Conservation (phyloP, 2,113 vertebrate genomes). For the Podocnemis expansa region DNA sequence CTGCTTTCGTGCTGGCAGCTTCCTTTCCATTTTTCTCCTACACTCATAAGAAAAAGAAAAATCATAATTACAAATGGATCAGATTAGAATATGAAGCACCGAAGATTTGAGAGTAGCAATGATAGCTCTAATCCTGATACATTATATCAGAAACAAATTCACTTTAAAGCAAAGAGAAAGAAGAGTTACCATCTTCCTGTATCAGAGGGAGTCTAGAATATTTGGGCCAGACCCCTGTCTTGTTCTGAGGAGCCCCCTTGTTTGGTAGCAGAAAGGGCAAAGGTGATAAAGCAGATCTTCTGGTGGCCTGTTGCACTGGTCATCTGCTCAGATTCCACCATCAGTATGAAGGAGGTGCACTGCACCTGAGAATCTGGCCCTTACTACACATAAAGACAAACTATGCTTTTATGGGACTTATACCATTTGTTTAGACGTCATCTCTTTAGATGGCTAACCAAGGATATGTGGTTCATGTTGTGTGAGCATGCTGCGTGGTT, state of each 20-base stretch:
- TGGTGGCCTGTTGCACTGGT: not conserved
- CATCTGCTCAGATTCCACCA: rapidly evolving
- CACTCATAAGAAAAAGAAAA: slow-evolving; percentile 50
- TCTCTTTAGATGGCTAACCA: not conserved
- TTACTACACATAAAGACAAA: not conserved
- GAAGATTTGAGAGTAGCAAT: not conserved
- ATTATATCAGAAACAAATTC: not conserved
- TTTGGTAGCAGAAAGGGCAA: not conserved
- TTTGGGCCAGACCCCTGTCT: not conserved
- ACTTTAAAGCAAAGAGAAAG: rapidly evolving
- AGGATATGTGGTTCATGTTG: not conserved
- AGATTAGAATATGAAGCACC: not conserved
- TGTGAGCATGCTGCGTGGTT: not conserved
- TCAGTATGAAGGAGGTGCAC: rapidly evolving
- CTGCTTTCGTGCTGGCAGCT: slow-evolving; percentile 37
- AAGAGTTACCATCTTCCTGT: not conserved
- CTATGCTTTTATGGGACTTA: not conserved
- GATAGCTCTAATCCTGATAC: rapidly evolving
- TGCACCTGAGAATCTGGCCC: not conserved
- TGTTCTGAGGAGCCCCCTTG: not conserved
- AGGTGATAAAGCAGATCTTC: not conserved
- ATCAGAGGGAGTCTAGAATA: too few species aligned
- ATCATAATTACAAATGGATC: slow-evolving; percentile 41
- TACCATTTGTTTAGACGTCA: not conserved
- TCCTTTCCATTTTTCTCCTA: slow-evolving; percentile 75